Conservation (phyloP, 2,113 vertebrate species). For the Ellobius talpinus region DNA sequence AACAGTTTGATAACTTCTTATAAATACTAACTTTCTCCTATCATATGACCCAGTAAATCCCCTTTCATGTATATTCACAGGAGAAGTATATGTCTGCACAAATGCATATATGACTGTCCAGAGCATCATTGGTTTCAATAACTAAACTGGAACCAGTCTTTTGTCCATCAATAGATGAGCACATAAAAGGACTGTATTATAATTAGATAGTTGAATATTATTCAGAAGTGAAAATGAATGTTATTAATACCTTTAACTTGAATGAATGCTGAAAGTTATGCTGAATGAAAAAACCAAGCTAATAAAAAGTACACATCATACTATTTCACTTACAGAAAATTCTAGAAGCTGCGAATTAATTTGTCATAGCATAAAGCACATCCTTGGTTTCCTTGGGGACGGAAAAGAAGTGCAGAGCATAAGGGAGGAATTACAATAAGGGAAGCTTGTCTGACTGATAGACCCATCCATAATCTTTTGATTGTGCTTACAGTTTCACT, state of each 20-base stretch:
- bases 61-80: not conserved
- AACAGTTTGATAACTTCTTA: conserved; percentile 24
- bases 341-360: conserved; percentile 45
- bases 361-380: conserved; percentile 25
- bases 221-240: conserved; percentile 12
- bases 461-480: conserved; percentile 5
- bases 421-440: not conserved
- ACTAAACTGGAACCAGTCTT: not conserved
- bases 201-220: conserved; percentile 10
- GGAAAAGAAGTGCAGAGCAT: not conserved
- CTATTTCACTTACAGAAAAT: conserved; percentile 48
- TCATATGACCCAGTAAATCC: not conserved
- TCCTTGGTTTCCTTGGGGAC: not conserved
- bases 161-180: conserved; percentile 27
- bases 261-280: conserved; percentile 36
- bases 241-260: conserved; percentile 2
- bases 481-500: not conserved
- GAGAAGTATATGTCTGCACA: not conserved
- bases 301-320: not conserved
- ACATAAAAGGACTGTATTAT: not conserved
- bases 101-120: not conserved
- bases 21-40: conserved; percentile 11
- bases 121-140: conserved; percentile 17
- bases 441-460: not conserved
- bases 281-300: not conserved